Evolutionary conservation across 2,888 invertebrate species (phyloP).

Genomic region (Apotomis capreana): DNA sequence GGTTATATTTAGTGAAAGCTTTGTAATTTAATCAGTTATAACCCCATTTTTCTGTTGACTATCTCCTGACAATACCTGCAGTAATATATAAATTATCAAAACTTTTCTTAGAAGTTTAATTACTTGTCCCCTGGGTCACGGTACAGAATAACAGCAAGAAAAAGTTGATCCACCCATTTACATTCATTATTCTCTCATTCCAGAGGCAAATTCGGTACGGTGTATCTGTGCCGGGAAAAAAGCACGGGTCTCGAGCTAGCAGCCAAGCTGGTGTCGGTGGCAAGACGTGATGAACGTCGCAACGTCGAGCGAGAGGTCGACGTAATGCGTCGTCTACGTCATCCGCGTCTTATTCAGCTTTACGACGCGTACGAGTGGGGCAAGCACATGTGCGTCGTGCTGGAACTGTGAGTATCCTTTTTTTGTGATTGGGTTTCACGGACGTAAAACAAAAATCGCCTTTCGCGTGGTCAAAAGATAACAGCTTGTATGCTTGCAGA

Average conservation of each 20-base stretch:
- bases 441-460: too few species aligned
- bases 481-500: too few species aligned
- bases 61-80: too few species aligned
- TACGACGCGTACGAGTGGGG: conserved; percentile 98
- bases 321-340: conserved; percentile 97
- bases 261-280: conserved; percentile 95
- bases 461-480: too few species aligned
- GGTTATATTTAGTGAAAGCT: too few species aligned
- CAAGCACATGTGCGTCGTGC: conserved; percentile 97
- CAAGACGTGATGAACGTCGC: conserved; percentile 92
- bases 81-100: too few species aligned
- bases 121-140: neutral
- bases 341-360: conserved; percentile 97
- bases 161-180: neutral
- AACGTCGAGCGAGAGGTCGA: conserved; percentile 98
- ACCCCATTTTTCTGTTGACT: too few species aligned
- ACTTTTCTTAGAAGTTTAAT: too few species aligned
- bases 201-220: conserved; percentile 99
- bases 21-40: too few species aligned
- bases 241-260: conserved; percentile 91
- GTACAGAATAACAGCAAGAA: too few species aligned
- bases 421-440: neutral
- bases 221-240: conserved; percentile 95
- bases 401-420: conserved; percentile 94
- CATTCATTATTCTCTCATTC: conserved; percentile 37